A percentile compares a stretch with the other conserved stretches of the same genome.
These are phyloP conservation scores for Arctopsyche grandis DNA, from an alignment of 1,140 invertebrate genomes.

Conservation along the genomic window DNA sequence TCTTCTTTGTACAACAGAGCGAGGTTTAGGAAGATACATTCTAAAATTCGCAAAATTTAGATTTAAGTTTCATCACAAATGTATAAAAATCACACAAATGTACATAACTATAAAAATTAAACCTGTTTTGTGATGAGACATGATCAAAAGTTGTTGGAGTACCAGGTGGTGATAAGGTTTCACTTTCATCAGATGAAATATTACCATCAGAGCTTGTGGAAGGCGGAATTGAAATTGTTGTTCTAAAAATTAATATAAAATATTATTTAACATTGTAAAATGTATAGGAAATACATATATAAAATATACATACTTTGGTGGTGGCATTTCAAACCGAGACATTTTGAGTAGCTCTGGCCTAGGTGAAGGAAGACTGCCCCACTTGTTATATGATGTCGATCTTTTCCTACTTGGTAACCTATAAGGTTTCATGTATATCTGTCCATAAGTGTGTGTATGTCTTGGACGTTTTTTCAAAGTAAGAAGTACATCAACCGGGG, in stretches of 20 bases:
- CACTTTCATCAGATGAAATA: conserved; percentile 55
- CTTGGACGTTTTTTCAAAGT: conserved; percentile 86
- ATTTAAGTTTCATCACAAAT: conserved; percentile 21
- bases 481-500: conserved; percentile 81
- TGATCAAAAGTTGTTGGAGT: conserved; percentile 49
- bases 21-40: conserved; percentile 80
- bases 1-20: conserved; percentile 76
- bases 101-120: conserved; percentile 2
- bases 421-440: conserved; percentile 84
- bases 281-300: not conserved
- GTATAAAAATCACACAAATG: not conserved
- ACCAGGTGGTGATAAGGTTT: conserved; percentile 44
- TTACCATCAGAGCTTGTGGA: conserved; percentile 60
- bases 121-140: conserved; percentile 51
- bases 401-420: conserved; percentile 80
- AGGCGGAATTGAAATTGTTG: conserved; percentile 53
- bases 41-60: conserved; percentile 55
- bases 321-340: conserved; percentile 71
- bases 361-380: conserved; percentile 75
- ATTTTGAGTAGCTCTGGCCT: conserved; percentile 73
- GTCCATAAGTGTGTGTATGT: conserved; percentile 85
- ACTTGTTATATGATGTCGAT: conserved; percentile 71
- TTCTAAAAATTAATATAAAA: conserved; percentile 54
- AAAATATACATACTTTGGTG: conserved; percentile 65
- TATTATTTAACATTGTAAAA: conserved; percentile 17